These are phyloP conservation scores for Cyclophora albipunctata DNA, from an alignment of 2,888 invertebrate genomes.

Conservation along the genomic window DNA sequence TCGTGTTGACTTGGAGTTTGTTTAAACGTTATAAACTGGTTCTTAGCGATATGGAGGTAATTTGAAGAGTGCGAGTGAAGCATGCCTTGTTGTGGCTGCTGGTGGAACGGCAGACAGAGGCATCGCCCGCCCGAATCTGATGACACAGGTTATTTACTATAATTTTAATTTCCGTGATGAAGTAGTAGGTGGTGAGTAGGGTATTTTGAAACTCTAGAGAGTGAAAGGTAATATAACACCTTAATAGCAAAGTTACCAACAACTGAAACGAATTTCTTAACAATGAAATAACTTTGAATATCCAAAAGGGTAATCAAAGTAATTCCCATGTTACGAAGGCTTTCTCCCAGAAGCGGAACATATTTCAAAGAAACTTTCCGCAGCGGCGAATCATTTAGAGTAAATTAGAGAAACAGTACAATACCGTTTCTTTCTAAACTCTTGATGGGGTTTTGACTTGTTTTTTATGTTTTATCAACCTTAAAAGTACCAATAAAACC, in stretches of 20 bases:
- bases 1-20: slow-evolving; percentile 7
- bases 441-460: background rate
- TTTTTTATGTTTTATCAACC: slow-evolving; percentile 1
- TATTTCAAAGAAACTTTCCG: too few species aligned
- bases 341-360: too few species aligned
- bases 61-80: slow-evolving; percentile 15
- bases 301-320: too few species aligned
- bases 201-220: too few species aligned
- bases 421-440: background rate
- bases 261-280: too few species aligned
- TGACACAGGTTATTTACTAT: slow-evolving; percentile 44
- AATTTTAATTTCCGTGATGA: slow-evolving; percentile 4
- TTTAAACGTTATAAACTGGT: background rate
- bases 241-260: too few species aligned
- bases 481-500: background rate
- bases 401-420: background rate
- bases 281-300: too few species aligned
- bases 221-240: too few species aligned
- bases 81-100: slow-evolving; percentile 70
- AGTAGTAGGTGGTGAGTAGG: too few species aligned
- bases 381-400: too few species aligned
- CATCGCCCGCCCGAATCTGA: slow-evolving; percentile 62
- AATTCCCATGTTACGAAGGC: too few species aligned
- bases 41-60: slow-evolving; percentile 11
- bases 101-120: slow-evolving; percentile 70